Conservation (phyloP, 2,797 vertebrate genomes). For the Sebastes hopkinsi region DNA sequence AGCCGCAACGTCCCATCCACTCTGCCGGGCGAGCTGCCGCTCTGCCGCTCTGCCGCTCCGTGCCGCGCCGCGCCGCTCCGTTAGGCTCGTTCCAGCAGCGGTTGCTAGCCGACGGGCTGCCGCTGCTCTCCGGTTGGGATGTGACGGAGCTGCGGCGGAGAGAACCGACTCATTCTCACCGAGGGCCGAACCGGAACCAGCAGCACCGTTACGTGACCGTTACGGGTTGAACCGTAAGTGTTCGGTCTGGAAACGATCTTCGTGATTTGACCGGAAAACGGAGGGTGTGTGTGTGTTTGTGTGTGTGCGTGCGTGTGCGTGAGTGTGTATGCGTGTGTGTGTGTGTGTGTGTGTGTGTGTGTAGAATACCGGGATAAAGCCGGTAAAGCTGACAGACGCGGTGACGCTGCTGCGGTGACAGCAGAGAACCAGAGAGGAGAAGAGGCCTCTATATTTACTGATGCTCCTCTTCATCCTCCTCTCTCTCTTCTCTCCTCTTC, state of each 20-base stretch:
- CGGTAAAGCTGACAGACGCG: no score
- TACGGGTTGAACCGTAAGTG: conserved; percentile 54
- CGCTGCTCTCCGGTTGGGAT: conserved; percentile 55
- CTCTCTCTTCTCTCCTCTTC: neutral
- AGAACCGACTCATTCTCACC: conserved; percentile 23
- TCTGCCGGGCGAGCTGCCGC: neutral
- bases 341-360: no score
- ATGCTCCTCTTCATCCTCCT: neutral
- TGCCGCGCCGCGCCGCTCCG: neutral
- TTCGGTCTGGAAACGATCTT: neutral
- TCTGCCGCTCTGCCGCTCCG: neutral
- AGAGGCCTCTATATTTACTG: neutral
- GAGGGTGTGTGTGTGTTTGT: neutral
- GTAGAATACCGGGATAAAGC: no score
- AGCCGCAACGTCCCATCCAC: conserved; percentile 6
- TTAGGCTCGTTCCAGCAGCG: conserved; percentile 23
- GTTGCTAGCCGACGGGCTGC: conserved; percentile 51
- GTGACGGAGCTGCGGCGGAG: conserved; percentile 74
- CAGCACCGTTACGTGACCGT: conserved; percentile 24
- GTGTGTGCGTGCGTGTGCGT: rapidly evolving
- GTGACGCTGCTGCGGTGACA: no score
- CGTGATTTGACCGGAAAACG: neutral
- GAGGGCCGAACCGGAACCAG: conserved; percentile 32
- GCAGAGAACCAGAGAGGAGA: neutral
- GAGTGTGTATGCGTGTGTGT: rapidly evolving